Base-by-base conservation (phyloP, 2,888 invertebrate genomes). In the Antitype chi region DNA sequence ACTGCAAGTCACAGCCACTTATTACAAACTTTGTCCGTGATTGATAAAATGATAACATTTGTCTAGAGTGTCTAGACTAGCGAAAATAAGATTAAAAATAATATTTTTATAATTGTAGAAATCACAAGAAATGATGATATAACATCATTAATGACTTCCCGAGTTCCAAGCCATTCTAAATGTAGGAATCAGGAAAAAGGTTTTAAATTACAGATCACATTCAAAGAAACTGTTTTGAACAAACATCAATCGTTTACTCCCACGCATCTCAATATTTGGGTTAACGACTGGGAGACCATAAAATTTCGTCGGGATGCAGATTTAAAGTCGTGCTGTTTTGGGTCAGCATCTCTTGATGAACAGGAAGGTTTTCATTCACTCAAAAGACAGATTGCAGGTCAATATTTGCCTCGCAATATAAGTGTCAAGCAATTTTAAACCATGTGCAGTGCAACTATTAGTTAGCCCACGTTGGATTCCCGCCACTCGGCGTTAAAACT, bases 211-310 rank as follows among this genome's bases (percentile, higher is more conserved):
- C 67, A 64, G n/a, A 38, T 67, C 9, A 53, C 62, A 63, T 68
- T 78, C 53, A 47, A 70, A 68, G 67, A 63, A 28, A 63, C 28
- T 47, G n/a, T 38, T 78, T 76, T 69, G 59, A 76, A 63, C 62
- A 52, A 69, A 81, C 78, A 78, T 67, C 74, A 75, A 78, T 76
- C 66, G 72, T 17, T 70, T 52, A 49, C 38, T 55, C 53, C 70
- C 60, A 79, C 76, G 69, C 73, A 63, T 63, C 69, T 71, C 73
- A 76, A 80, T 86, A 87, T 74, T 86, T 69, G 69, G 67, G 79
- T 79, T 87, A 85, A 87, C 77, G 82, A 74, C 55, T 63, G 17
- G 17, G 64, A 49, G 70, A 67, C 49, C 57, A 73, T 79, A 77
- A 85, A 78, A 70, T 63, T 62, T 71, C 20, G 82, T 49, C 69